Evolutionary conservation across 2,797 vertebrate genomes (phyloP).

Genomic region (Tapirus indicus): DNA sequence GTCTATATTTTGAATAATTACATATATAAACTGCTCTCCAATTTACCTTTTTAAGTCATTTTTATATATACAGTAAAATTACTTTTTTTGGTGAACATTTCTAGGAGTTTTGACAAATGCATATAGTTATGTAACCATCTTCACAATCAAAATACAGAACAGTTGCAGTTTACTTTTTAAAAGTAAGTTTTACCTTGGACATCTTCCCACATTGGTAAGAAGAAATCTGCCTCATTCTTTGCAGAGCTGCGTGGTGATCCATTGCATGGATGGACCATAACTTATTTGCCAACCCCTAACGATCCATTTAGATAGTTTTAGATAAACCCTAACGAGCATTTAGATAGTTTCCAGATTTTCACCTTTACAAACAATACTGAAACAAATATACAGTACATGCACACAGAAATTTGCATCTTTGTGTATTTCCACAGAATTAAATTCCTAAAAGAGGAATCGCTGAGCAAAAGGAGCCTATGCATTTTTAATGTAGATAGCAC

Average conservation of each 20-base stretch:
- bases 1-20: neutral
- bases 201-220: neutral
- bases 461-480: neutral
- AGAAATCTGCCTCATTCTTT: neutral
- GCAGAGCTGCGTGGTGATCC: neutral
- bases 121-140: neutral
- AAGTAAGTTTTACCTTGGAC: neutral
- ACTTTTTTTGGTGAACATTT: neutral
- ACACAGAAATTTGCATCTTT: neutral
- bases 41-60: neutral
- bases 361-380: neutral
- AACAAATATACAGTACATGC: neutral
- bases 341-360: neutral
- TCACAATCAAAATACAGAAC: neutral
- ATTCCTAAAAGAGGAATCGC: neutral
- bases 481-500: neutral
- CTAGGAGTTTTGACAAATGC: neutral
- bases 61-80: slow-evolving; percentile 2
- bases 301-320: neutral
- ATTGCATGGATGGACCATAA: neutral
- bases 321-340: too few relatives aligned
- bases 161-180: neutral
- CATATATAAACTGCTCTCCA: neutral
- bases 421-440: neutral
- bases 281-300: neutral